Evolutionary conservation across 2,113 vertebrate genomes (phyloP).

Genomic region (Echinops telfairi): DNA sequence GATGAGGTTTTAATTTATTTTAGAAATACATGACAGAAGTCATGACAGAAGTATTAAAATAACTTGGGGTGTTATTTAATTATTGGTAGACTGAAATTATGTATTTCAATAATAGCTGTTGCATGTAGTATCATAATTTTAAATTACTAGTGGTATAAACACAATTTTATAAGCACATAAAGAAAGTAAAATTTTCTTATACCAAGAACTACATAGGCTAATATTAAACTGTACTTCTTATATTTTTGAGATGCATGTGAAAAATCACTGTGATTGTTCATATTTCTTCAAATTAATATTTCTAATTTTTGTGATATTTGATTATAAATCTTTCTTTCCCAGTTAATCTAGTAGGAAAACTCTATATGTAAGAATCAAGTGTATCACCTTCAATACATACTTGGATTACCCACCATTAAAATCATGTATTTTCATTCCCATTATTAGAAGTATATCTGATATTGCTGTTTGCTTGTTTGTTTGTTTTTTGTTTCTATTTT

Average conservation of each 20-base stretch:
- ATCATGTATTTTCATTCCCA: background rate
- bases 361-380: background rate
- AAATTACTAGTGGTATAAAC: slow-evolving; percentile 79
- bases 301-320: slow-evolving; percentile 9
- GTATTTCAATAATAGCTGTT: slow-evolving; percentile 60
- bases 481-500: background rate
- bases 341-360: slow-evolving; percentile 6
- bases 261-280: slow-evolving; percentile 18
- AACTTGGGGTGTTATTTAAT: slow-evolving; percentile 70
- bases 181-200: slow-evolving; percentile 68
- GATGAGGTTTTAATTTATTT: slow-evolving; percentile 69
- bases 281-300: slow-evolving; percentile 54
- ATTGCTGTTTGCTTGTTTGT: background rate
- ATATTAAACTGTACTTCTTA: slow-evolving; percentile 24
- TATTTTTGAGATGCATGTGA: slow-evolving; percentile 48
- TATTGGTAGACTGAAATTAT: slow-evolving; percentile 71
- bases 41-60: slow-evolving; percentile 73
- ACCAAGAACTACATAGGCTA: slow-evolving; percentile 65
- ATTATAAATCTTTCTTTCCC: slow-evolving; percentile 34
- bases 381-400: background rate
- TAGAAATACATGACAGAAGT: slow-evolving; percentile 64
- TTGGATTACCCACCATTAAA: slow-evolving; percentile 12
- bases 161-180: slow-evolving; percentile 75
- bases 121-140: slow-evolving; percentile 72
- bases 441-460: no score